These are phyloP conservation scores for Chelonoidis abingdonii DNA, from an alignment of 2,113 vertebrate species.

Conservation along the genomic window DNA sequence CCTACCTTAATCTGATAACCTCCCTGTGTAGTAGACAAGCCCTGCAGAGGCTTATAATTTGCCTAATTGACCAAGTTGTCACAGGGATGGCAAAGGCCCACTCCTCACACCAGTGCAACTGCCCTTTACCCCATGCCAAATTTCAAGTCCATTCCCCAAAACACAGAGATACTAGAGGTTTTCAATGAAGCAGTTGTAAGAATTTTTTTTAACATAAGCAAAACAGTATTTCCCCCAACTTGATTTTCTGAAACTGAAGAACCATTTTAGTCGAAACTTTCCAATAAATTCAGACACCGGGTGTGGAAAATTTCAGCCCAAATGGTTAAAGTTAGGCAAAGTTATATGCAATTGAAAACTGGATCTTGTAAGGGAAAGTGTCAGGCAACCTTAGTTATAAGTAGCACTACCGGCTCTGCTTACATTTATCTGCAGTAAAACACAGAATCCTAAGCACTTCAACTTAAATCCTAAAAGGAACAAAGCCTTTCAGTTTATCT, in stretches of 20 bases:
- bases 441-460: neutral
- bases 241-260: neutral
- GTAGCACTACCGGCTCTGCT: neutral
- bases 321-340: neutral
- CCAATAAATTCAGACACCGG: neutral
- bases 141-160: no score
- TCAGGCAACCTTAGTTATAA: neutral
- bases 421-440: neutral
- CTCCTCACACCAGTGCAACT: no score
- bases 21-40: neutral
- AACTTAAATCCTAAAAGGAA: neutral
- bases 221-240: neutral
- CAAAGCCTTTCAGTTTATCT: neutral
- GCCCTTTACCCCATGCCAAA: no score
- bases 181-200: no score
- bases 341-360: neutral
- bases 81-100: neutral
- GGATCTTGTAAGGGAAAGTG: neutral
- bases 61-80: neutral
- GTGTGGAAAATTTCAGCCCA: neutral
- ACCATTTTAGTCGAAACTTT: neutral
- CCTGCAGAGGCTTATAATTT: neutral
- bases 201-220: neutral
- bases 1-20: neutral
- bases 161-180: no score